Conservation (phyloP, 2,888 invertebrate genomes). For the Plagodis pulveraria region DNA sequence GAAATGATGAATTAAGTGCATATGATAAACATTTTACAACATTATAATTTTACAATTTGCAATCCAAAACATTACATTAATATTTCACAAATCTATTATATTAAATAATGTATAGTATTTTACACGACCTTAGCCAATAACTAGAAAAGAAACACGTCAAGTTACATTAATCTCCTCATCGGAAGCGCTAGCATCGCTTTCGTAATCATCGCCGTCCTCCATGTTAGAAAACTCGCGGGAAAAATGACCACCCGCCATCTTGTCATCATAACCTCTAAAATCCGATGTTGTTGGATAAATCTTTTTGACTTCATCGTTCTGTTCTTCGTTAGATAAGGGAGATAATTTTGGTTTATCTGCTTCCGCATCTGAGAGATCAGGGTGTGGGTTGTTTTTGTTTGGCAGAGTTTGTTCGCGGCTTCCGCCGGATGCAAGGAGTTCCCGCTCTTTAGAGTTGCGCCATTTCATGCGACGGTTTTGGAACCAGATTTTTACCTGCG, state of each 20-base stretch:
- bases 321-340: constrained; percentile 79
- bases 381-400: constrained; percentile 98
- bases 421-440: constrained; percentile 96
- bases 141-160: constrained; percentile 85
- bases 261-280: constrained; percentile 69
- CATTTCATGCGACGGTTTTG: constrained; percentile 99
- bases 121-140: constrained; percentile 22
- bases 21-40: neutral
- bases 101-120: constrained; percentile 9
- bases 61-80: neutral
- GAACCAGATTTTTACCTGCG: constrained; percentile 90
- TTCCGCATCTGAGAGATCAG: constrained; percentile 95
- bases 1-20: too few species aligned
- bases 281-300: constrained; percentile 66
- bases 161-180: constrained; percentile 95
- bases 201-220: constrained; percentile 76
- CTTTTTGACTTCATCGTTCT: constrained; percentile 61
- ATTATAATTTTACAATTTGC: neutral
- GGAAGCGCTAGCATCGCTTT: constrained; percentile 87
- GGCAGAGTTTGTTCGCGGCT: constrained; percentile 97
- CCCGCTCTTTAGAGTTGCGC: constrained; percentile 98
- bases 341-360: constrained; percentile 90
- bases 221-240: constrained; percentile 68
- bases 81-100: neutral
- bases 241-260: constrained; percentile 60